Conservation (phyloP, 2,888 invertebrate genomes). For the Lacanobia wlatinum region DNA sequence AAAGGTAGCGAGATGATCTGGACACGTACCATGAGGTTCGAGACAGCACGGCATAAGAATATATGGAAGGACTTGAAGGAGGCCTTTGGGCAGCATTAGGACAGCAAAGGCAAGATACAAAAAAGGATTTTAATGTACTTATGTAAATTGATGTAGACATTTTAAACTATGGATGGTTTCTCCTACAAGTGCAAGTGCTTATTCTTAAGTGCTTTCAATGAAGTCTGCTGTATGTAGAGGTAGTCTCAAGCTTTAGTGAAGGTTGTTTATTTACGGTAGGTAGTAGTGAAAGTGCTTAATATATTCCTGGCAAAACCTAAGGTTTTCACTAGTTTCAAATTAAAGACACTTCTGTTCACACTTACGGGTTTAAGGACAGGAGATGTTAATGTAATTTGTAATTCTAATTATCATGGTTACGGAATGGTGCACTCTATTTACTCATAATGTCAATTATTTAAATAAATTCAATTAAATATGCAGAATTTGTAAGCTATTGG, state of each 20-base stretch:
- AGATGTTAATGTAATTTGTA: constrained; percentile 17
- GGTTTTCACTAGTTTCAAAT: constrained; percentile 1
- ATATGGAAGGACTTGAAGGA: no score
- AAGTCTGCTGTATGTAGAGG: background rate
- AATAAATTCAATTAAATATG: background rate
- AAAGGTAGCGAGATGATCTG: no score
- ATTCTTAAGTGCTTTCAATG: background rate
- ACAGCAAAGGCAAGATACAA: no score
- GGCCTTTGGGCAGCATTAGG: no score
- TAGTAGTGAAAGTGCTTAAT: constrained; percentile 19
- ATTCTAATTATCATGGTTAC: constrained; percentile 14
- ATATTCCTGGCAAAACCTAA: constrained; percentile 23
- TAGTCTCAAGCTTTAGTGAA: background rate
- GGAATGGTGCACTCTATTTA: background rate
- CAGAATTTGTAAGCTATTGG: background rate
- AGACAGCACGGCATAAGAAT: no score
- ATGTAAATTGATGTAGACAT: background rate
- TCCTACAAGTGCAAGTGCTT: no score
- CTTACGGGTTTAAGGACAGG: background rate
- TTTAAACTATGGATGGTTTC: background rate
- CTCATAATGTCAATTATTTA: background rate
- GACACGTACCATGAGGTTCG: no score
- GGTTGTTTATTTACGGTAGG: background rate
- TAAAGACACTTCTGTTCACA: background rate
- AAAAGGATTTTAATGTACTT: background rate